Evolutionary conservation across 35 echinoderm and acorn worm species (phyloP).

Genomic region (Stichopus chloronotus): DNA sequence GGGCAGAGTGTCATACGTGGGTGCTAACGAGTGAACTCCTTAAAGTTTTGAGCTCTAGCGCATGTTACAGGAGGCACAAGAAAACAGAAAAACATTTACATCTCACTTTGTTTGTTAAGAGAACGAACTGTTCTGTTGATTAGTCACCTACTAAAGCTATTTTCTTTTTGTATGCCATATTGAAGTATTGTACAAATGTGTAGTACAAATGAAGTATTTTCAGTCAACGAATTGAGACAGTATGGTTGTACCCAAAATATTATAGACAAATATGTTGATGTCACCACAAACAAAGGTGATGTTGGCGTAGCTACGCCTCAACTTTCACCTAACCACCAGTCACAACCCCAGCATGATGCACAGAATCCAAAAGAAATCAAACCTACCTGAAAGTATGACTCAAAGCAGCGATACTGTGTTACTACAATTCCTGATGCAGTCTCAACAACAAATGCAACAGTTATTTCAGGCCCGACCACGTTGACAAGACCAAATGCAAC

Average conservation of each 20-base stretch:
- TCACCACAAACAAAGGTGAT: neutral
- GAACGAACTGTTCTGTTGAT: neutral
- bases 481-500: neutral
- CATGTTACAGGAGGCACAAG: neutral
- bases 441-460: constrained; percentile 15
- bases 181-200: too few species aligned
- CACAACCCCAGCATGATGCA: neutral
- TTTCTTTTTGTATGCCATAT: too few species aligned
- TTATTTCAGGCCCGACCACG: neutral
- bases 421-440: neutral
- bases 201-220: neutral
- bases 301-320: neutral
- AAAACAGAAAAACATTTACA: neutral
- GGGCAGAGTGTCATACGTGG: constrained; percentile 30
- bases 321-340: neutral
- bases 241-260: neutral
- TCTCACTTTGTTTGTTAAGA: neutral
- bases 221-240: neutral
- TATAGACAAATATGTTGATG: neutral
- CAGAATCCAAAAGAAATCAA: neutral
- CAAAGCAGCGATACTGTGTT: neutral
- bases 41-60: neutral
- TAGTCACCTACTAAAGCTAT: too few species aligned
- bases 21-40: neutral
- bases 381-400: neutral